These are phyloP conservation scores for Melanostoma scalare DNA, from an alignment of 2,888 invertebrate genomes.

Conservation along the genomic window DNA sequence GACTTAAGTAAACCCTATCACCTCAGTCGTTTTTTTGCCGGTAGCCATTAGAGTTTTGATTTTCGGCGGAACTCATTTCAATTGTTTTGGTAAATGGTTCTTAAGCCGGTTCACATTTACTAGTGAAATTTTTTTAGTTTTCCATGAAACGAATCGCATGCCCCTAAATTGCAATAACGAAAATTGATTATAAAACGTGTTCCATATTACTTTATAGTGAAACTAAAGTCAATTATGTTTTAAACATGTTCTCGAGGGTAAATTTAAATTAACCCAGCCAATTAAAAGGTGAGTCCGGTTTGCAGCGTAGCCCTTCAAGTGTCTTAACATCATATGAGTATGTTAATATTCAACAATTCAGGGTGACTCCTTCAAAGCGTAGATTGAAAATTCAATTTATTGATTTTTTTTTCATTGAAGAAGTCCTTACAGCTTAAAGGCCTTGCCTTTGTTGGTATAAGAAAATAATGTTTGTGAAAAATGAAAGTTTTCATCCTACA, in stretches of 20 bases:
- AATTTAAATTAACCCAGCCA: slow-evolving; percentile 31
- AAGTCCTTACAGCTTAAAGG: neutral
- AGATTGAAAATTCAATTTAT: slow-evolving; percentile 51
- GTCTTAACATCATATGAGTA: neutral
- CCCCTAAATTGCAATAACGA: too few species aligned
- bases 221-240: too few species aligned
- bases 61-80: neutral
- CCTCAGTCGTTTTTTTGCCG: slow-evolving; percentile 31
- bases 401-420: slow-evolving; percentile 52
- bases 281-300: slow-evolving; percentile 42
- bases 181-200: too few species aligned
- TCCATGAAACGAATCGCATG: neutral
- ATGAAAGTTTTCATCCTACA: slow-evolving; percentile 50
- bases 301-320: slow-evolving; percentile 11
- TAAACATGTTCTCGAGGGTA: neutral
- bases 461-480: slow-evolving; percentile 1
- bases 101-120: slow-evolving; percentile 8
- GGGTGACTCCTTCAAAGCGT: neutral
- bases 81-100: neutral
- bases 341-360: slow-evolving; percentile 38
- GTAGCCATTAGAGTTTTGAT: slow-evolving; percentile 16
- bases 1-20: slow-evolving; percentile 1
- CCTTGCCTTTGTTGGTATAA: neutral
- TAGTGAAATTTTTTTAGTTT: neutral
- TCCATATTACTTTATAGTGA: too few species aligned